A percentile compares a stretch with the other conserved stretches of the same genome.
phyloP scores from a whole-genome alignment of 2,888 invertebrate species.

The Zeuzera pyrina region DNA sequence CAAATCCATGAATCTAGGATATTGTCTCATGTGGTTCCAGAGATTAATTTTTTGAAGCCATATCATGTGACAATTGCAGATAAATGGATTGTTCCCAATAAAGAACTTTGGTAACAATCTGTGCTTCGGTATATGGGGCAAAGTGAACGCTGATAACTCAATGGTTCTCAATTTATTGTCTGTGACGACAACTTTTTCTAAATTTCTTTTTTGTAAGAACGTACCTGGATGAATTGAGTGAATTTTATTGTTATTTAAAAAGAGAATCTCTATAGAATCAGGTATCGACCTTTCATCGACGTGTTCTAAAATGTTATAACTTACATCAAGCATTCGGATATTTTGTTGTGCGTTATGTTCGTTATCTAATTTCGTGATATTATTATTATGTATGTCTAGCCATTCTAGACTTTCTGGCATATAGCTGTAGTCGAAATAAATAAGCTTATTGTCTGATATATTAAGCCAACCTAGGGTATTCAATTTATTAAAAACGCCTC shows the following conservation, averaged over 20 bases:
- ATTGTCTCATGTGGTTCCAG: slow-evolving; percentile 80
- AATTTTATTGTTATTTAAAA: slow-evolving; percentile 84
- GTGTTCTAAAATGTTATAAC: slow-evolving; percentile 80
- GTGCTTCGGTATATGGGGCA: slow-evolving; percentile 77
- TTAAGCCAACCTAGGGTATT: slow-evolving; percentile 85
- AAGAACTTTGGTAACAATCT: slow-evolving; percentile 83
- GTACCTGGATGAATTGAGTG: slow-evolving; percentile 80
- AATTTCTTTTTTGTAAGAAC: slow-evolving; percentile 78
- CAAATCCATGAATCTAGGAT: slow-evolving; percentile 84
- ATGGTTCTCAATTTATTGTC: slow-evolving; percentile 82
- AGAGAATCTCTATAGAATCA: slow-evolving; percentile 81
- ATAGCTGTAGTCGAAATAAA: slow-evolving; percentile 86
- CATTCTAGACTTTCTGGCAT: slow-evolving; percentile 83
- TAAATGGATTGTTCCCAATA: slow-evolving; percentile 86
- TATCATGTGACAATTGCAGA: slow-evolving; percentile 90
- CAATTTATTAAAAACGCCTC: slow-evolving; percentile 82
- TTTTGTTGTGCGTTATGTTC: slow-evolving; percentile 78
- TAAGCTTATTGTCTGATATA: slow-evolving; percentile 83
- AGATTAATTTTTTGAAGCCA: slow-evolving; percentile 87
- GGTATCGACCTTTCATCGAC: slow-evolving; percentile 81
- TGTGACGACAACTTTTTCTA: slow-evolving; percentile 83
- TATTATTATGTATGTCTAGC: slow-evolving; percentile 86
- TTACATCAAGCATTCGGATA: slow-evolving; percentile 83
- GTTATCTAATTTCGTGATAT: slow-evolving; percentile 82
- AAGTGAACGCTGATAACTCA: slow-evolving; percentile 80